Conservation (phyloP, 2,113 vertebrate genomes). For the Menidia beryllina region DNA sequence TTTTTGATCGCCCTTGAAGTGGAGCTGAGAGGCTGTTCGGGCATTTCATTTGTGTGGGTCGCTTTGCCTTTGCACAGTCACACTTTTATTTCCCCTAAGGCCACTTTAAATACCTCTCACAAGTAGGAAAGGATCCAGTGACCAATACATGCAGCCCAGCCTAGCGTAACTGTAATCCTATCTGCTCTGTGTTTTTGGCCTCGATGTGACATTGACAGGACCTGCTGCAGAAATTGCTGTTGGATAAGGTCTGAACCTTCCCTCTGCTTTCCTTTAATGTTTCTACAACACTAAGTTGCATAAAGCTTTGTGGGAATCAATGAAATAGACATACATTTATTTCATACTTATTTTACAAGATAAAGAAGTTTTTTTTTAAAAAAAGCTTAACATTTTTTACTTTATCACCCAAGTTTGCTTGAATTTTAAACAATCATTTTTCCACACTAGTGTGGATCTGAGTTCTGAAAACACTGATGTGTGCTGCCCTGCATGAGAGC, state of each 20-base stretch:
- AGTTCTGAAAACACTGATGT: background rate
- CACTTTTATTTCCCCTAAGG: constrained; percentile 19
- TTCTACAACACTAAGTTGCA: background rate
- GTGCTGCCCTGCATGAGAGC: constrained; percentile 5
- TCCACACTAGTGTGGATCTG: background rate
- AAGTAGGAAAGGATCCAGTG: constrained; percentile 5
- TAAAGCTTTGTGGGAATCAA: no score
- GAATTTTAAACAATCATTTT: background rate
- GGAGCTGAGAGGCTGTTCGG: background rate
- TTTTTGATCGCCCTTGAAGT: background rate
- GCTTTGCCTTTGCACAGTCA: constrained; percentile 5
- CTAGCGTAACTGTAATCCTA: background rate
- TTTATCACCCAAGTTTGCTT: background rate
- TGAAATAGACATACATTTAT: no score
- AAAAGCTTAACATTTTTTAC: no score
- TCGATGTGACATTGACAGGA: constrained; percentile 1
- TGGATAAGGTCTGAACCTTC: background rate
- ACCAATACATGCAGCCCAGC: constrained; percentile 1
- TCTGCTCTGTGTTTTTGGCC: constrained; percentile 10
- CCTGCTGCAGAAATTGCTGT: background rate
- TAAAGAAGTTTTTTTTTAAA: no score
- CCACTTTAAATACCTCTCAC: constrained; percentile 23
- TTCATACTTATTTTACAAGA: no score
- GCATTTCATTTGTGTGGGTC: constrained; percentile 1
- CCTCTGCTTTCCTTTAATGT: background rate